Percentiles rank a stretch among this genome's conserved stretches.
Conservation (phyloP, 2,797 vertebrate genomes). For the Protosalanx chinensis region DNA sequence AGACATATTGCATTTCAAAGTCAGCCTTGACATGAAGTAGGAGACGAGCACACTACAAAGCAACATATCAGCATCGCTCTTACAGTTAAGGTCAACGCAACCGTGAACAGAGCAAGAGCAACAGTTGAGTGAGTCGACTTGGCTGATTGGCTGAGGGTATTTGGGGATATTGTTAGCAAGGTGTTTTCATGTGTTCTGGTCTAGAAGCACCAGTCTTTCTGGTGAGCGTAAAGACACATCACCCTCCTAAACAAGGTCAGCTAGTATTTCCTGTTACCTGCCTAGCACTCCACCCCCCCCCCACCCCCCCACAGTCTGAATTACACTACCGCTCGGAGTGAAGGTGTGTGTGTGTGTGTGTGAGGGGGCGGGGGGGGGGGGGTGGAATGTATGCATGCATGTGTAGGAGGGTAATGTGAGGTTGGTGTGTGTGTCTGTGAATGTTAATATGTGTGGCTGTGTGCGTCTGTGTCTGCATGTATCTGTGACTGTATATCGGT, state of each 20-base stretch:
- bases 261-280: slow-evolving; percentile 68
- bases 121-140: not conserved
- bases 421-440: not conserved
- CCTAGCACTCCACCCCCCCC: slow-evolving; percentile 43
- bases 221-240: slow-evolving; percentile 46
- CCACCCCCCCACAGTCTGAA: slow-evolving; percentile 29
- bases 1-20: slow-evolving; percentile 67
- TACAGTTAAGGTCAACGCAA: not conserved
- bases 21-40: slow-evolving; percentile 30
- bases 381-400: slow-evolving; percentile 43
- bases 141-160: not conserved
- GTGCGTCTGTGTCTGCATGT: not conserved
- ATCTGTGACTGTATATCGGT: not conserved
- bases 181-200: slow-evolving; percentile 48
- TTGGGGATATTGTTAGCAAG: slow-evolving; percentile 20
- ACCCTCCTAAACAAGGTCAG: slow-evolving; percentile 63
- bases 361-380: slow-evolving; percentile 20
- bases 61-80: not conserved
- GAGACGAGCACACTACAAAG: slow-evolving; percentile 12
- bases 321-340: slow-evolving; percentile 12
- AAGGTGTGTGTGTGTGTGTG: slow-evolving; percentile 17
- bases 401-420: slow-evolving; percentile 47
- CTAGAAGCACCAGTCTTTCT: slow-evolving; percentile 47
- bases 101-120: not conserved
- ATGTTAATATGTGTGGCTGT: not conserved